These are phyloP conservation scores for Beaufortia kweichowensis DNA, from an alignment of 2,113 vertebrate species.

Conservation along the genomic window DNA sequence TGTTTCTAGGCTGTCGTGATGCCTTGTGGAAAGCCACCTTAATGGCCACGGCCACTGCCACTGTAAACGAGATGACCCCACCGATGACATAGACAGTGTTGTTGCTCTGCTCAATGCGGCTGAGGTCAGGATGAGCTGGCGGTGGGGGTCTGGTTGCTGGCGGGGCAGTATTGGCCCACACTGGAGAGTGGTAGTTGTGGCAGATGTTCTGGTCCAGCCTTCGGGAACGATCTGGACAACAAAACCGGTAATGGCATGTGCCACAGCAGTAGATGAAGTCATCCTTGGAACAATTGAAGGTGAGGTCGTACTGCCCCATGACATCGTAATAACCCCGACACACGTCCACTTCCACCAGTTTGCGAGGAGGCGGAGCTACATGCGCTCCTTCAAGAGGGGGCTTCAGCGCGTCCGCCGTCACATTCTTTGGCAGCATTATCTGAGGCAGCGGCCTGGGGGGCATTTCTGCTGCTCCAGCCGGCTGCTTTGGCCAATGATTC, in stretches of 20 bases:
- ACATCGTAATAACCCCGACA: constrained; percentile 91
- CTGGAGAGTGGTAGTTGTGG: constrained; percentile 84
- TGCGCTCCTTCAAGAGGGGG: constrained; percentile 72
- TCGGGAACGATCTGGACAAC: constrained; percentile 82
- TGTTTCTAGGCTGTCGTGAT: constrained; percentile 81
- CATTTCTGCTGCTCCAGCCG: constrained; percentile 62
- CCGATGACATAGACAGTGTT: constrained; percentile 89
- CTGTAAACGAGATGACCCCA: constrained; percentile 86
- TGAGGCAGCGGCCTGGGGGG: constrained; percentile 72
- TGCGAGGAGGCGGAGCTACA: constrained; percentile 68
- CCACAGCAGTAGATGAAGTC: constrained; percentile 87
- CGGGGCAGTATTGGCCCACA: constrained; percentile 84
- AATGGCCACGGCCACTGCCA: constrained; percentile 84
- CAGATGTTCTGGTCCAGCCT: constrained; percentile 84
- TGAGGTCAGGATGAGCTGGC: constrained; percentile 67
- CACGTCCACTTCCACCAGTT: constrained; percentile 76
- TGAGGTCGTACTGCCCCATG: constrained; percentile 88
- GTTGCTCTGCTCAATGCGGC: constrained; percentile 76
- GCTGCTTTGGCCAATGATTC: constrained; percentile 51
- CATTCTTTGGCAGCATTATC: constrained; percentile 75
- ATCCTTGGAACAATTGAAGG: constrained; percentile 90
- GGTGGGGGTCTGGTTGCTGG: constrained; percentile 69
- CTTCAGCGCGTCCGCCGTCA: constrained; percentile 65
- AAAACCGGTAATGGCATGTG: constrained; percentile 91
- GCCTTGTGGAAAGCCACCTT: constrained; percentile 92